Evolutionary conservation across 1,140 invertebrate species (phyloP).

Genomic region (Bombus sibiricus): DNA sequence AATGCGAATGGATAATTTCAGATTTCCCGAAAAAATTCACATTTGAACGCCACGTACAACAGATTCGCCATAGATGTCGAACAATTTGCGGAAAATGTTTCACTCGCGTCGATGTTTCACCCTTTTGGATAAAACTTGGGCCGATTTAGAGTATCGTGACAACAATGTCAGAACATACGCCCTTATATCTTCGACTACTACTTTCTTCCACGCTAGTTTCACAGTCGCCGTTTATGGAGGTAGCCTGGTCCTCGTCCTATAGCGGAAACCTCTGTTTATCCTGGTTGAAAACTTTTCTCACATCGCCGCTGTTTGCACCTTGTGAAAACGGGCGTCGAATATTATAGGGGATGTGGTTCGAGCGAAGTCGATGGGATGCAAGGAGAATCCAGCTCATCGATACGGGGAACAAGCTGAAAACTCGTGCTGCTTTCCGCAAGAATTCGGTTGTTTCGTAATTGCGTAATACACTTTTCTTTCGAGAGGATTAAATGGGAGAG

Average conservation of each 20-base stretch:
- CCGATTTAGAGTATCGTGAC: slow-evolving; percentile 23
- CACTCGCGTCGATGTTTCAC: background rate
- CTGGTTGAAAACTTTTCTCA: slow-evolving; percentile 26
- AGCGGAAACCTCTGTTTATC: slow-evolving; percentile 31
- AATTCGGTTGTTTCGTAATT: slow-evolving; percentile 27
- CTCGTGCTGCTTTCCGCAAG: too few species aligned
- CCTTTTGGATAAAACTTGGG: slow-evolving; percentile 25
- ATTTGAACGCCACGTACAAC: background rate
- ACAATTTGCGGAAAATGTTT: slow-evolving; percentile 20
- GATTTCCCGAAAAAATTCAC: slow-evolving; percentile 14
- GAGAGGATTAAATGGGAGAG: slow-evolving; percentile 17
- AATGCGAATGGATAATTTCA: background rate
- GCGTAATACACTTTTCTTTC: background rate
- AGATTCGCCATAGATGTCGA: background rate
- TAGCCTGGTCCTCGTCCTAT: slow-evolving; percentile 4
- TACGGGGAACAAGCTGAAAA: background rate
- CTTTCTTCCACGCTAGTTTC: slow-evolving; percentile 8
- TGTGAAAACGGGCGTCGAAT: background rate
- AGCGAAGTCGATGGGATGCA: slow-evolving; percentile 13
- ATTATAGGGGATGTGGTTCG: background rate
- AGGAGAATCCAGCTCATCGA: background rate
- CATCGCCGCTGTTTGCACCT: slow-evolving; percentile 26
- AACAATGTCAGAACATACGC: slow-evolving; percentile 23
- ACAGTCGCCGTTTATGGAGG: too few species aligned
- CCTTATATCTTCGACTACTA: slow-evolving; percentile 19